Conservation (phyloP, 2,113 vertebrate genomes). For the Muntiacus reevesi region DNA sequence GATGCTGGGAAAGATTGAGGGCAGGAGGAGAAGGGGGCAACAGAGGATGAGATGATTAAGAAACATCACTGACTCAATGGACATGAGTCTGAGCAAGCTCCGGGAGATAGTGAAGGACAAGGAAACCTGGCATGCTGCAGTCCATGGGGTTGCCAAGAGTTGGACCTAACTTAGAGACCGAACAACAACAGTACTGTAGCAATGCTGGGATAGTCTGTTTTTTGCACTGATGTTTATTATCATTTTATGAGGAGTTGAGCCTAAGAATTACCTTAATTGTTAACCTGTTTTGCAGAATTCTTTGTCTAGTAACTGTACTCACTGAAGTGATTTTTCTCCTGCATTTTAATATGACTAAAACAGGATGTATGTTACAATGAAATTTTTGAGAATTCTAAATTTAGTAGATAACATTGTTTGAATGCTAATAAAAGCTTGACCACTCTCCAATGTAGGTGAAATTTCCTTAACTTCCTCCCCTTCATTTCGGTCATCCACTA, state of each 20-base stretch:
- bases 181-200: background rate
- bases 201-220: background rate
- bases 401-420: constrained; percentile 17
- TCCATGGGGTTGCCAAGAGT: background rate
- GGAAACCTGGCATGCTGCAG: background rate
- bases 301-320: background rate
- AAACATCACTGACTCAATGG: background rate
- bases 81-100: background rate
- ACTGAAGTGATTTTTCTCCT: background rate
- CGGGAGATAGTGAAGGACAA: background rate
- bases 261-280: background rate
- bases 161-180: background rate
- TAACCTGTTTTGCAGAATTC: background rate
- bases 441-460: background rate
- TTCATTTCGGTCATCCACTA: background rate
- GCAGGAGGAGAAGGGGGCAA: background rate
- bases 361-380: background rate
- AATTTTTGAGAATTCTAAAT: constrained; percentile 13
- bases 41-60: background rate
- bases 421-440: background rate
- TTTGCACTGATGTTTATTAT: background rate
- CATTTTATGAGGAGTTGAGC: background rate
- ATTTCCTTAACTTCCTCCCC: background rate
- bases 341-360: background rate
- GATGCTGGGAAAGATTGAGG: background rate